Base-by-base conservation (phyloP, 2,797 vertebrate species). In the Apogon talboti region DNA sequence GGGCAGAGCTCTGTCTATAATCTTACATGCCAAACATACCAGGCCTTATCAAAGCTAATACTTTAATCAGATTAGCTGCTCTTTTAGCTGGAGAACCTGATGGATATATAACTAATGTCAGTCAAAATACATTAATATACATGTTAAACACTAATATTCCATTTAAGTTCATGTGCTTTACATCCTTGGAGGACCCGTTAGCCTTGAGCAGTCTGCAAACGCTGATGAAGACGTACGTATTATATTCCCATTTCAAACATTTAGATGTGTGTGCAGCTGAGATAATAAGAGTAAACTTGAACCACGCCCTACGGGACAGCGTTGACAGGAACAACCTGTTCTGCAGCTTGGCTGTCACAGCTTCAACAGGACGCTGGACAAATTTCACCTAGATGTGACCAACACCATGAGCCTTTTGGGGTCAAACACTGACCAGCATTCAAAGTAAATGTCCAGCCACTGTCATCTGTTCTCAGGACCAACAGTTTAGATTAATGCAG, bases 1-100 rank as follows among this genome's bases (percentile, higher is more conserved):
- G 51, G 44, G 69, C 48, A 66, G 48, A 79, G 33, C 52, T 5
- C 38, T 15, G 18, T 72, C 77, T 62, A 58, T 81, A 86, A 87
- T 88, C 87, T 82, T 71, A 78, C 87, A 87, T 91, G 82, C 89
- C 85, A 81, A 79, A 83, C 85, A 90, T 87, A 82, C 81, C 66
- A 1, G 56, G 35, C 52, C 53, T 76, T 56, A 45, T 55, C 40
- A 30, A 48, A 45, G 35, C 65, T 71, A 76, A 88, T 81, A 72
- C 83, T 71, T 75, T 89, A 89, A 91, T 86, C 81, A 49, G 86
- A 86, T 91, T 89, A 89, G 28, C 51, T 61, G 58, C 52, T 21
- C n/a, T 75, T 87, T 79, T 24, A 75, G 59, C 53, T 44, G 37
- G 28, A 54, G 48, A 79, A 69, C 78, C 62, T n/a, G 80, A 78